These are phyloP conservation scores for Procambarus virginalis DNA, from an alignment of 1,140 invertebrate genomes.

Conservation along the genomic window DNA sequence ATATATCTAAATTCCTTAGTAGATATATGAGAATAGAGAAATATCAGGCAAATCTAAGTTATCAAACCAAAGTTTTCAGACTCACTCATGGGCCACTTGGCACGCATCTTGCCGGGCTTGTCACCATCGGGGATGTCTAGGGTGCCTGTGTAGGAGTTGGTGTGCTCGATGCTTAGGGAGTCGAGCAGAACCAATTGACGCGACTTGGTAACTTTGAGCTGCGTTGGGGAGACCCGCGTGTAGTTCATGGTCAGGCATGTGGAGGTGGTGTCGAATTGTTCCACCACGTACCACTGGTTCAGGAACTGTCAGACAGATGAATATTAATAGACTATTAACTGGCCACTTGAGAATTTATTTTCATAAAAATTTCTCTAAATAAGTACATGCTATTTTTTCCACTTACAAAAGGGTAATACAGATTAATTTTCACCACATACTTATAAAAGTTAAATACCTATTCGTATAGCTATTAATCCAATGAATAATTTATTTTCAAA, in stretches of 20 bases:
- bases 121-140: conserved; percentile 80
- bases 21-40: too few relatives aligned
- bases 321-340: too few relatives aligned
- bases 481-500: too few relatives aligned
- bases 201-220: conserved; percentile 82
- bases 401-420: too few relatives aligned
- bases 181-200: conserved; percentile 80
- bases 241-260: conserved; percentile 87
- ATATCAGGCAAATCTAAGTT: too few relatives aligned
- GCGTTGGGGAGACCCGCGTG: conserved; percentile 78
- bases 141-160: conserved; percentile 84
- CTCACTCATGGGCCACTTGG: conserved; percentile 86
- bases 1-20: too few relatives aligned
- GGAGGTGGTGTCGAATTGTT: conserved; percentile 87
- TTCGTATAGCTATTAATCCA: too few relatives aligned
- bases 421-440: too few relatives aligned
- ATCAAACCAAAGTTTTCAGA: neutral
- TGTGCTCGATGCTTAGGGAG: conserved; percentile 80
- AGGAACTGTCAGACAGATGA: conserved; percentile 78
- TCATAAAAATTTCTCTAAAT: too few relatives aligned
- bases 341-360: too few relatives aligned
- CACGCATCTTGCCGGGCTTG: conserved; percentile 82
- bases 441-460: too few relatives aligned
- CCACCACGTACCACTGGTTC: conserved; percentile 87
- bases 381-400: too few relatives aligned